phyloP scores from a whole-genome alignment of 2,797 vertebrate genomes.

The Rhincodon typus region DNA sequence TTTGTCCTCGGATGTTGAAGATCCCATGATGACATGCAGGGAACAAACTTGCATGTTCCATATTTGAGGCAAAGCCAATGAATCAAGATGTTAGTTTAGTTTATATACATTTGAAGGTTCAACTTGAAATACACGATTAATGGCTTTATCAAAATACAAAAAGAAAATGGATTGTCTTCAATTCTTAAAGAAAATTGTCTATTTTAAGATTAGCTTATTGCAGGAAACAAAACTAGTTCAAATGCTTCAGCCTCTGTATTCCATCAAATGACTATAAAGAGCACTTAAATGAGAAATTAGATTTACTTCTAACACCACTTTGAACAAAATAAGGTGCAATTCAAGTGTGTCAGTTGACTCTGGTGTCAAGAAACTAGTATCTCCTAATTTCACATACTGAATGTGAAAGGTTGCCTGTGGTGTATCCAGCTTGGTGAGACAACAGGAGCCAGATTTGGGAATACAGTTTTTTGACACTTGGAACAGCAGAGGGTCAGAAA shows the following conservation, averaged over 20 bases:
- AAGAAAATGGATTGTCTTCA: background rate
- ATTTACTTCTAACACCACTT: background rate
- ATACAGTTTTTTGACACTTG: too few relatives aligned
- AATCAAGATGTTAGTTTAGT: background rate
- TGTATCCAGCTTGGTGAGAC: too few relatives aligned
- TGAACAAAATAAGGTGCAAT: background rate
- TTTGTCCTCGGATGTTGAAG: background rate
- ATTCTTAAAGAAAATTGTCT: background rate
- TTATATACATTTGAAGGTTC: background rate
- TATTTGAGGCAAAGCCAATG: background rate
- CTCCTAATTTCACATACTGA: too few relatives aligned
- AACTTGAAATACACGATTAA: background rate
- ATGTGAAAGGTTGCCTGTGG: too few relatives aligned
- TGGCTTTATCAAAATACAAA: background rate
- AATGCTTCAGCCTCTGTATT: background rate
- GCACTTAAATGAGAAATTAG: background rate
- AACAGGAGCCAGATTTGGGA: too few relatives aligned
- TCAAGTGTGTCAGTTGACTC: background rate
- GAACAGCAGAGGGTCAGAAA: too few relatives aligned
- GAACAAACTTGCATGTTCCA: background rate
- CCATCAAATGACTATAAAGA: background rate
- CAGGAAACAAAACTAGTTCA: background rate
- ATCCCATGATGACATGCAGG: background rate
- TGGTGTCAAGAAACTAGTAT: too few relatives aligned
- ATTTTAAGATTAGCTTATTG: background rate